phyloP scores from a whole-genome alignment of 2,888 invertebrate genomes.

The Zele albiditarsus region DNA sequence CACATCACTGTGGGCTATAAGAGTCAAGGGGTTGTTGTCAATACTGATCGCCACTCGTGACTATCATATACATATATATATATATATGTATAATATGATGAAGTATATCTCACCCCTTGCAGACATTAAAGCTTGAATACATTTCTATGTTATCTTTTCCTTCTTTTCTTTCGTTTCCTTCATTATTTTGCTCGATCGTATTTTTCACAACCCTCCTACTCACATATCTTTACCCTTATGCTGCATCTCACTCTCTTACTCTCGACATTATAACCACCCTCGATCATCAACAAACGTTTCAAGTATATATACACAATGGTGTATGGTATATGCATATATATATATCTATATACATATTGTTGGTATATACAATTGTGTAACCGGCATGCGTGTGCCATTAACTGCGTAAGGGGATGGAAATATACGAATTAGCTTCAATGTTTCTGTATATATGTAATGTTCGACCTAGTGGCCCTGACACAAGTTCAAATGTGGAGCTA shows the following conservation, averaged over 20 bases:
- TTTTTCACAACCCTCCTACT: neutral
- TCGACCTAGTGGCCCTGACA: slow-evolving; percentile 30
- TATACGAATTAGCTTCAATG: slow-evolving; percentile 43
- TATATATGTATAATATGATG: neutral
- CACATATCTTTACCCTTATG: neutral
- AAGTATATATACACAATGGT: slow-evolving; percentile 17
- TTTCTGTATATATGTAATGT: slow-evolving; percentile 31
- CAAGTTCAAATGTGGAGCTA: neutral
- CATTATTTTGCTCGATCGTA: neutral
- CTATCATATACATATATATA: neutral
- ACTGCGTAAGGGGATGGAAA: slow-evolving; percentile 32
- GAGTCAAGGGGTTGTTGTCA: slow-evolving; percentile 59
- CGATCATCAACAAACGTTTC: slow-evolving; percentile 35
- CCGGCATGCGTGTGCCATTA: slow-evolving; percentile 41
- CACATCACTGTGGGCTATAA: slow-evolving; percentile 48
- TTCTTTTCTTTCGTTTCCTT: slow-evolving; percentile 42
- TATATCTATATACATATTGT: slow-evolving; percentile 30
- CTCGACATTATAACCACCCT: slow-evolving; percentile 36
- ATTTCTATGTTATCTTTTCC: slow-evolving; percentile 23
- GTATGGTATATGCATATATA: slow-evolving; percentile 24
- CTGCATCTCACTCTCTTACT: slow-evolving; percentile 28
- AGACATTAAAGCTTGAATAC: slow-evolving; percentile 58
- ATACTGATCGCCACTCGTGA: slow-evolving; percentile 50
- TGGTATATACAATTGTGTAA: slow-evolving; percentile 37
- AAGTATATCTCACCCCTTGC: slow-evolving; percentile 46